These are phyloP conservation scores for Limonius californicus DNA, from an alignment of 1,140 invertebrate species.

Conservation along the genomic window DNA sequence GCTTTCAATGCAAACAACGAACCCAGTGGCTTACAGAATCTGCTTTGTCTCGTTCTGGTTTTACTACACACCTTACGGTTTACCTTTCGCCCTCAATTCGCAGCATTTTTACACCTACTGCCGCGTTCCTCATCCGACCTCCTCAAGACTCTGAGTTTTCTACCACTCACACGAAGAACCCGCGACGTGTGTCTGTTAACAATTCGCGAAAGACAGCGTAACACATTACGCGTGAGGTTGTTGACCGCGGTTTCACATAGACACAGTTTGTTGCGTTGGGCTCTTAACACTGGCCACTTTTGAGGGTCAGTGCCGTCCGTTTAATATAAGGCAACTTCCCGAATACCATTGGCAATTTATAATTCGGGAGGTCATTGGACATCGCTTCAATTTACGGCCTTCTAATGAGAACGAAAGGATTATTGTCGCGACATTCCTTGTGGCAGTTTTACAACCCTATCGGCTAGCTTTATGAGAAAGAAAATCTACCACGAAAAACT, in stretches of 20 bases:
- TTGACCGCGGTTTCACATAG: slow-evolving; percentile 28
- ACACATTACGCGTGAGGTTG: slow-evolving; percentile 41
- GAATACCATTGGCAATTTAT: slow-evolving; percentile 11
- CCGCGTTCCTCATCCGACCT: not conserved
- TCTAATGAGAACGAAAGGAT: slow-evolving; percentile 5
- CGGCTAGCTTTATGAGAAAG: no score
- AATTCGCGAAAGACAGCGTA: slow-evolving; percentile 36
- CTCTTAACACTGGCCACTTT: slow-evolving; percentile 27
- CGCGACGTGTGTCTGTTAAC: not conserved
- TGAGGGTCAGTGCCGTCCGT: slow-evolving; percentile 21
- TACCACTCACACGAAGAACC: not conserved
- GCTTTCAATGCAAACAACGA: slow-evolving; percentile 5
- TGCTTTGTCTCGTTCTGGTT: slow-evolving; percentile 38
- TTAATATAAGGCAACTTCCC: slow-evolving; percentile 18
- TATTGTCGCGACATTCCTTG: no score
- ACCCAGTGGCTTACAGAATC: slow-evolving; percentile 1
- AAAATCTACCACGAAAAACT: no score
- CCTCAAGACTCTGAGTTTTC: not conserved
- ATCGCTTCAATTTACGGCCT: not conserved
- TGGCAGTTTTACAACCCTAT: no score
- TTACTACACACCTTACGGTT: slow-evolving; percentile 43
- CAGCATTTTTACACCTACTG: slow-evolving; percentile 41
- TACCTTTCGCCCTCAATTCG: slow-evolving; percentile 47
- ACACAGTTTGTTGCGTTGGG: slow-evolving; percentile 17
- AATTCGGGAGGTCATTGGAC: not conserved